Evolutionary conservation across 2,888 invertebrate species (phyloP).

Genomic region (Fragum fragum): DNA sequence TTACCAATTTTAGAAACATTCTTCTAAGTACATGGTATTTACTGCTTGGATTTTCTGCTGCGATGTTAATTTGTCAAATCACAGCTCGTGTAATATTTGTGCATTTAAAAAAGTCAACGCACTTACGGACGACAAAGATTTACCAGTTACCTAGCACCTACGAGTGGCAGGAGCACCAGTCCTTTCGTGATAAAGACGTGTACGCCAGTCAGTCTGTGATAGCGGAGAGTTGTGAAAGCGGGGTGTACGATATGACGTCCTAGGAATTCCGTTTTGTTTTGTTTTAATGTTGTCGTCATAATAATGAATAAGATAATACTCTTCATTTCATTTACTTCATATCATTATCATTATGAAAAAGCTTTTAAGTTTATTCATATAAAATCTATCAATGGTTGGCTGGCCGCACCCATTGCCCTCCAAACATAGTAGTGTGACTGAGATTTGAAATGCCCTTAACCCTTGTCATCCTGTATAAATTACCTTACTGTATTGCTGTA

Average conservation of each 20-base stretch:
- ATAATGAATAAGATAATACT: neutral
- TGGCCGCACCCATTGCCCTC: no score
- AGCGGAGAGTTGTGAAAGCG: constrained; percentile 82
- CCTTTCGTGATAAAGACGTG: constrained; percentile 67
- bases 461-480: no score
- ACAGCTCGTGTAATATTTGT: constrained; percentile 74
- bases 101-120: constrained; percentile 74
- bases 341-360: no score
- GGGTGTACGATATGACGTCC: constrained; percentile 73
- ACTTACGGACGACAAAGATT: constrained; percentile 66
- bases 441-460: no score
- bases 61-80: constrained; percentile 77
- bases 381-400: no score
- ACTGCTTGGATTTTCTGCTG: constrained; percentile 69
- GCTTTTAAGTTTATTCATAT: no score
- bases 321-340: neutral
- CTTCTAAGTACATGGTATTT: constrained; percentile 73
- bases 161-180: constrained; percentile 52
- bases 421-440: no score
- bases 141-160: constrained; percentile 56
- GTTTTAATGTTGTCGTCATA: neutral
- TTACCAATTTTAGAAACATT: constrained; percentile 70
- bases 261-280: neutral
- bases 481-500: no score
- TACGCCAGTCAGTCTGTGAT: constrained; percentile 80